Evolutionary conservation across 2,113 vertebrate genomes (phyloP).

Genomic region (Ranitomeya imitator): DNA sequence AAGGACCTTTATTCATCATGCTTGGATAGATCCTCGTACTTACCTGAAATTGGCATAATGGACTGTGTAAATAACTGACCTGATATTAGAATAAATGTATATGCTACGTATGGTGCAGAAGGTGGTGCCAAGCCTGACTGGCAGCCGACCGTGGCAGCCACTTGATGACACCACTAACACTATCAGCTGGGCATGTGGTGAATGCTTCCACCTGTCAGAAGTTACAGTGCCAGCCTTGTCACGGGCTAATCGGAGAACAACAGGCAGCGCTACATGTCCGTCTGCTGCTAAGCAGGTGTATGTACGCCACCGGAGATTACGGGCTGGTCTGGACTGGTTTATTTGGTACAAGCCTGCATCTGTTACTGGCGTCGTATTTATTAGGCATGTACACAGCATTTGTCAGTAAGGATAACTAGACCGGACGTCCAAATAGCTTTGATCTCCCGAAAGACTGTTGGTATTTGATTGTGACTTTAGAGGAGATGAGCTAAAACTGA

Average conservation of each 20-base stretch:
- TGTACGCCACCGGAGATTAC: conserved; percentile 3
- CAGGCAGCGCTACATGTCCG: conserved; percentile 13
- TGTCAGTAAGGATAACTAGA: not conserved
- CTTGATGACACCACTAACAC: not conserved
- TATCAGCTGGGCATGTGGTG: conserved; percentile 14
- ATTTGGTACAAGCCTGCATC: not conserved
- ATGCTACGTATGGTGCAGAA: not conserved
- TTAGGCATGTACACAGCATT: not conserved
- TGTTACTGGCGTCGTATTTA: not conserved
- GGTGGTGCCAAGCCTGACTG: not conserved
- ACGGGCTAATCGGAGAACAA: not conserved
- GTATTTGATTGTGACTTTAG: not conserved
- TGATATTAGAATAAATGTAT: not conserved
- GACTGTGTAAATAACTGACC: not conserved
- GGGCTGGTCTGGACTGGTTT: conserved; percentile 3
- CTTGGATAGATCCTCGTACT: too few relatives aligned
- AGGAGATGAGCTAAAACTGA: not conserved
- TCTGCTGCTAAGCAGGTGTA: conserved; percentile 38
- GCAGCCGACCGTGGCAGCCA: not conserved
- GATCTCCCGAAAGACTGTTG: not conserved
- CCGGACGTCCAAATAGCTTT: not conserved
- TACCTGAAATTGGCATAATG: not conserved
- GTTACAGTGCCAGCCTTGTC: conserved; percentile 14
- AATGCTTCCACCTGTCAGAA: conserved; percentile 15
- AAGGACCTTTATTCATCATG: too few relatives aligned